Evolutionary conservation across 92 coral and sea anemone species (phyloP), one percentile per base, ranked within the genome.

Genomic region (Epizoanthus fatuus): DNA sequence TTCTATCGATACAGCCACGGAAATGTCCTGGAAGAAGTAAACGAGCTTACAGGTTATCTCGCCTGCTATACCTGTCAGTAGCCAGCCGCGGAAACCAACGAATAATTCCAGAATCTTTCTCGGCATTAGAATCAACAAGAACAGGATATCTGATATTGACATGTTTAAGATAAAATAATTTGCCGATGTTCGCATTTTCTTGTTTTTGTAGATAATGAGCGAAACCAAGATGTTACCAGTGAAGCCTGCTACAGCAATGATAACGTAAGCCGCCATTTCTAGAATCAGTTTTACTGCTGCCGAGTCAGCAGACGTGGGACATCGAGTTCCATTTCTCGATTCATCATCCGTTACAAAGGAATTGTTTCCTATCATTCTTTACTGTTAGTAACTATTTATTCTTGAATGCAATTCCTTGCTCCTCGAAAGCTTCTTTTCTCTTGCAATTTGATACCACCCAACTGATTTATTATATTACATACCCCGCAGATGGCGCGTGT

Each of bases 161-260:
- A 91, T 91, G 77, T 91, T 91, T 19, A 89, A 80, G 47, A 91
- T 91, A 63, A 91, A 91, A 16, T 87, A 74, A 17, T 91, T 91
- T 1, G 89, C 81, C 5, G 77, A 49, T 3, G 94, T 91, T 15
- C 89, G 80, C 94, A 91, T 87, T 15, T 87, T 86, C 56, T 87
- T 68, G 86, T 87, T 83, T 63, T 58, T 87, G 57, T 59, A 82
- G 35, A 91, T 65, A 7, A 91, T 84, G 1, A 79, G 84, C 25
- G 81, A 72, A 9, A 91, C 91, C 15, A 91, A 86, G 20, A 79
- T 7, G 52, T 91, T 91, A 35, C 91, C 82, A 19, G 70, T 62
- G 40, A 77, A 42, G 14, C 70, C 82, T n/a, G 82, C 69, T 6
- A 77, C 64, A 15, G 25, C 14, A 7, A 60, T 77, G 15, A 77